A percentile compares a stretch with the other conserved stretches of the same genome.
phyloP scores from a whole-genome alignment of 2,888 invertebrate genomes.

The Drosophila kuntzei region DNA sequence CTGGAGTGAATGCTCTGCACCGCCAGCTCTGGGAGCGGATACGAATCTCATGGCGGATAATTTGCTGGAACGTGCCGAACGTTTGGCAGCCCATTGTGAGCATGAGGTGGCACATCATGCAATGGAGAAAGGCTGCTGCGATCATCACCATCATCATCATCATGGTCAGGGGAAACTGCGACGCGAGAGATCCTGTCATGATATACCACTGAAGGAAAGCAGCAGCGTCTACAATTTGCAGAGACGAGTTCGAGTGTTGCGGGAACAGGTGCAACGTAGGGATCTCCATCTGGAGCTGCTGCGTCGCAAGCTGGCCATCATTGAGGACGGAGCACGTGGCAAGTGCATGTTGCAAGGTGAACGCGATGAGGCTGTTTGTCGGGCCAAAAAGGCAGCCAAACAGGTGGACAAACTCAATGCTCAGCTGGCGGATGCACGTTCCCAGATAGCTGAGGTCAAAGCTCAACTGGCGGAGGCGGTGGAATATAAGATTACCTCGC shows the following conservation, averaged over 20 bases:
- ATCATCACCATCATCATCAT: constrained; percentile 45
- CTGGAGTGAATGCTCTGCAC: constrained; percentile 84
- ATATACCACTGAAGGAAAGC: constrained; percentile 91
- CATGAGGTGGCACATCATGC: constrained; percentile 71
- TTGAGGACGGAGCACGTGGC: constrained; percentile 90
- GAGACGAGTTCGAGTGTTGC: constrained; percentile 92
- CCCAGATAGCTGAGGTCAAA: constrained; percentile 93
- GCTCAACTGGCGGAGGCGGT: constrained; percentile 94
- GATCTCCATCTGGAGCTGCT: constrained; percentile 96
- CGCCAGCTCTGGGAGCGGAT: constrained; percentile 84
- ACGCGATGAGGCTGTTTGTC: constrained; percentile 89
- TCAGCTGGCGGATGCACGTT: constrained; percentile 93
- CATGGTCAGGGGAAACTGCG: constrained; percentile 88
- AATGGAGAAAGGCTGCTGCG: constrained; percentile 73
- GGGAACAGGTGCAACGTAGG: constrained; percentile 96
- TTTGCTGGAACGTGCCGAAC: constrained; percentile 93
- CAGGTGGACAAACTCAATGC: constrained; percentile 93
- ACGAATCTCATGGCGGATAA: constrained; percentile 89
- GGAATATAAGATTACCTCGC: constrained; percentile 94
- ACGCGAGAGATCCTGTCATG: constrained; percentile 92
- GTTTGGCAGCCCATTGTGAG: constrained; percentile 85
- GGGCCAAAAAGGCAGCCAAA: constrained; percentile 92
- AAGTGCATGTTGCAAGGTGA: constrained; percentile 89
- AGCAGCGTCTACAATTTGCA: constrained; percentile 91
- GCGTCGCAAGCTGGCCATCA: constrained; percentile 93